Base-by-base conservation (phyloP, 2,113 vertebrate species). In the Oncorhynchus mykiss region DNA sequence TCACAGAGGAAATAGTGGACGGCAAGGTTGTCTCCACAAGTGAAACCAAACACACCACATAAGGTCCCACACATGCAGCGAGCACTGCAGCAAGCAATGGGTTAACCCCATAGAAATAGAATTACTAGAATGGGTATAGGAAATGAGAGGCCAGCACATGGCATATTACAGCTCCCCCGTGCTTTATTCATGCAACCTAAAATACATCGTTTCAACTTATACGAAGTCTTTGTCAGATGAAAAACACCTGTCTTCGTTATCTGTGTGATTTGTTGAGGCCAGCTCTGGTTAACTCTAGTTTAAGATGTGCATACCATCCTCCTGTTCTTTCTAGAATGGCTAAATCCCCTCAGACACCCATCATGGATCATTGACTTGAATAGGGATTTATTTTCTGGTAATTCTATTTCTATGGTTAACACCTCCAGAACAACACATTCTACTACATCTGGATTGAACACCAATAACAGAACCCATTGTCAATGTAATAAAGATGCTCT, bases 1-100 rank as follows among this genome's bases (percentile, higher is more conserved):
- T 90, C 51, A 87, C 89, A 48, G 81, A 94, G 80, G 91, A 93
- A 59, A 0, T 87, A 2, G 67, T 16, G 6, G 29, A 94, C 12
- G 93, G 92, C 2, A 60, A 70, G 51, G 74, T 93, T 81, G 82
- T 93, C 45, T 86, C 86, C 76, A 78, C 84, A 54, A 54, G 16
- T 18, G 16, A 54, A 54, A 54, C 51, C 12, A 54, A 54, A 45
- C 9, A 70, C 59, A 12, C 20, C 5, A 0, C 16, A 2, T 81
- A 84, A 81, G 22, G 59, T 51, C n/a, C n/a, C 59, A 22, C 59
- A 62, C 12, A 11, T 0, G 0, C 69, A 75, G 70, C 60, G 59
- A 76, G 57, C 0, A 48, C 39, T 27, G 27, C 39, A 45, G 2
- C 39, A 12, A 45, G 71, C 59, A 62, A 62, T 5, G 5, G n/a